A percentile compares a stretch with the other conserved stretches of the same genome.
These are phyloP conservation scores for Drosophila kanapiae DNA, from an alignment of 1,140 invertebrate species.

Conservation along the genomic window DNA sequence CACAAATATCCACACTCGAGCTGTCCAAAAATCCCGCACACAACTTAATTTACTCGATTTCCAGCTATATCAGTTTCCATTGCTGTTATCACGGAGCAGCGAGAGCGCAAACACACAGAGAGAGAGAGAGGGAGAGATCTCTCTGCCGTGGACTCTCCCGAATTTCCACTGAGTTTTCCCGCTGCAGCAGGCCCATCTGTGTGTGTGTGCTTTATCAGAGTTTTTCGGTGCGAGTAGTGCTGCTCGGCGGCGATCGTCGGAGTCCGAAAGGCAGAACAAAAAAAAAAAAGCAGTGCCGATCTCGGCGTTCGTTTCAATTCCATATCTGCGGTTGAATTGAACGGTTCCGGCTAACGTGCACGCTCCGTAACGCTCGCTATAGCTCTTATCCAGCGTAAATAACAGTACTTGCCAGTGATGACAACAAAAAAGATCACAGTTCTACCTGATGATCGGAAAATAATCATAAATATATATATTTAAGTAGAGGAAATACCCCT, in stretches of 20 bases:
- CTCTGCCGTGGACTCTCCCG: not conserved
- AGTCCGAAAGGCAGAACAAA: slow-evolving; percentile 44
- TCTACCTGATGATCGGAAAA: not conserved
- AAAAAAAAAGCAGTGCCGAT: slow-evolving; percentile 33
- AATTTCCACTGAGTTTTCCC: slow-evolving; percentile 42
- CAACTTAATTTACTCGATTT: slow-evolving; percentile 53
- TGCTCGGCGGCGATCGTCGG: slow-evolving; percentile 33
- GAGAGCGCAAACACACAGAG: not conserved
- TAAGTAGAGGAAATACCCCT: not conserved
- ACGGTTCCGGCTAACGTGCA: slow-evolving; percentile 60
- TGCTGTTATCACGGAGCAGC: slow-evolving; percentile 51
- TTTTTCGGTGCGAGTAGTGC: slow-evolving; percentile 42
- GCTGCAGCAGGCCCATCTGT: slow-evolving; percentile 23
- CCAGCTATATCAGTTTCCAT: slow-evolving; percentile 55
- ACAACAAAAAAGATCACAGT: slow-evolving; percentile 22
- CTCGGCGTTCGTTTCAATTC: slow-evolving; percentile 61
- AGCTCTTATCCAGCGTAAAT: slow-evolving; percentile 25
- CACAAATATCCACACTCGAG: slow-evolving; percentile 44
- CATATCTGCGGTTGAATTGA: slow-evolving; percentile 71
- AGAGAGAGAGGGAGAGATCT: not conserved
- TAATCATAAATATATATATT: not conserved
- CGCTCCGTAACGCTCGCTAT: slow-evolving; percentile 43
- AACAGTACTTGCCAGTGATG: slow-evolving; percentile 43
- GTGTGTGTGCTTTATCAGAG: slow-evolving; percentile 59
- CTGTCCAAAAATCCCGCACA: slow-evolving; percentile 48